Percentiles rank a stretch among this genome's conserved stretches.
Evolutionary conservation across 1,140 invertebrate species (phyloP).

Genomic region (Leptoteleia sp.): DNA sequence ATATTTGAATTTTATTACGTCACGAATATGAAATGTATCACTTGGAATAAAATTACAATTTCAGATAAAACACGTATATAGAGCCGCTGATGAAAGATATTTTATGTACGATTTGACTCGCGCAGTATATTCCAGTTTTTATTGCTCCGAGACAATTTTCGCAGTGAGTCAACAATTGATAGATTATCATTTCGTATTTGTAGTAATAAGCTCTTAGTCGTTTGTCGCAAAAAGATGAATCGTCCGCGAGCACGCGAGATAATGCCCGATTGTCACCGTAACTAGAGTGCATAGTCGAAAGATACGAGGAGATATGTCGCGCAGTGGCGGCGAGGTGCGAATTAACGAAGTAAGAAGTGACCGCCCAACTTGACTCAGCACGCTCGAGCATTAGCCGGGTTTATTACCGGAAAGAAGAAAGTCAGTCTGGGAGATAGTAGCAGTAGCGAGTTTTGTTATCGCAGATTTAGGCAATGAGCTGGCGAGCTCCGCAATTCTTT

Average conservation of each 20-base stretch:
- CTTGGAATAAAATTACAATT: slow-evolving; percentile 20
- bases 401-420: slow-evolving; percentile 64
- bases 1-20: slow-evolving; percentile 29
- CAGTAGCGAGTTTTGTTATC: slow-evolving; percentile 64
- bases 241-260: slow-evolving; percentile 14
- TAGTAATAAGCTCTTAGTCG: slow-evolving; percentile 13
- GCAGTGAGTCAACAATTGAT: slow-evolving; percentile 5
- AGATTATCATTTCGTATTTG: slow-evolving; percentile 17
- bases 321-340: slow-evolving; percentile 56
- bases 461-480: slow-evolving; percentile 63
- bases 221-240: slow-evolving; percentile 37
- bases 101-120: slow-evolving; percentile 5
- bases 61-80: neutral
- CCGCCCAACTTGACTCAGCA: slow-evolving; percentile 50
- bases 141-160: slow-evolving; percentile 8
- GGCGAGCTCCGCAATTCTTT: slow-evolving; percentile 49
- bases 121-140: neutral
- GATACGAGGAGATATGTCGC: slow-evolving; percentile 61
- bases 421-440: slow-evolving; percentile 61
- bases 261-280: slow-evolving; percentile 31
- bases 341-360: slow-evolving; percentile 69
- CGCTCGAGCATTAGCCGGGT: slow-evolving; percentile 57
- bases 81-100: slow-evolving; percentile 8
- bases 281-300: slow-evolving; percentile 47
- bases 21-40: slow-evolving; percentile 20